Conservation (phyloP, 1,140 invertebrate genomes). For the Bombus breviceps region DNA sequence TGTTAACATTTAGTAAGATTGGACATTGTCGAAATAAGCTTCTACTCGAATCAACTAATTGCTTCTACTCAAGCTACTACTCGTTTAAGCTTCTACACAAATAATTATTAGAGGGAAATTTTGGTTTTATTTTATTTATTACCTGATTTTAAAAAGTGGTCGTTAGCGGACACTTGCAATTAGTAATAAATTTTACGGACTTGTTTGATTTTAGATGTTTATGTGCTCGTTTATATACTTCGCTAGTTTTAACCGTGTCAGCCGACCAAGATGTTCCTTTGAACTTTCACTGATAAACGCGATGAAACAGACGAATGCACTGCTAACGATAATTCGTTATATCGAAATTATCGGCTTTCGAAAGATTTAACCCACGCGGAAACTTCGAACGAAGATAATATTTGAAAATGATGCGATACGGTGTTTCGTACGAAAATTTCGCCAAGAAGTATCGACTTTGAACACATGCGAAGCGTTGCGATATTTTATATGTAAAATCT, state of each 20-base stretch:
- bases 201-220: too few relatives aligned
- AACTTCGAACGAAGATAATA: background rate
- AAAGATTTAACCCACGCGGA: background rate
- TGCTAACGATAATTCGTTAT: conserved; percentile 47
- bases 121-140: too few relatives aligned
- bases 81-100: too few relatives aligned
- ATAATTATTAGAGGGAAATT: too few relatives aligned
- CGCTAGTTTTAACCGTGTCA: background rate
- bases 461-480: background rate
- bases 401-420: background rate
- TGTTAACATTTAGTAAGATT: too few relatives aligned
- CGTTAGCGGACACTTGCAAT: too few relatives aligned
- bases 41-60: too few relatives aligned
- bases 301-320: background rate
- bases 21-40: too few relatives aligned
- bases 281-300: conserved; percentile 55
- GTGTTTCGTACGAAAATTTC: background rate
- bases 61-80: too few relatives aligned
- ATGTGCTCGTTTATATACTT: background rate
- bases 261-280: conserved; percentile 33
- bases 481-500: background rate
- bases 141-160: too few relatives aligned
- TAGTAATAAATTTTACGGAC: too few relatives aligned
- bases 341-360: background rate
- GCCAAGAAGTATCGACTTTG: background rate